Conservation (phyloP, 2,113 vertebrate genomes). For the Myotis brandtii region DNA sequence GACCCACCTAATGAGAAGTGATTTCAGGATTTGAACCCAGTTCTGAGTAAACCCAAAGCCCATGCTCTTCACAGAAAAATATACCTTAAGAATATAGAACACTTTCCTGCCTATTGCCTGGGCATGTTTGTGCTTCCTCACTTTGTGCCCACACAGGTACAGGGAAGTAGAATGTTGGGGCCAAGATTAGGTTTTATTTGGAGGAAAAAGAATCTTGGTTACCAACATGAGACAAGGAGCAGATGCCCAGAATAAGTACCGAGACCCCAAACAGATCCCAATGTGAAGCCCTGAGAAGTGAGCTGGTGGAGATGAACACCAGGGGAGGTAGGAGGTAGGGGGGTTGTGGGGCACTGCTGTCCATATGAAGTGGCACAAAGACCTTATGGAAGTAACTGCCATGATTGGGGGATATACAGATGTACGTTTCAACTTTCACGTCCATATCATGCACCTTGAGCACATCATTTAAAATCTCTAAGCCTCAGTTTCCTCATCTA, state of each 20-base stretch:
- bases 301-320: background rate
- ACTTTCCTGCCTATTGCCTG: background rate
- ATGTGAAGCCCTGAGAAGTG: accelerated
- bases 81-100: background rate
- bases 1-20: background rate
- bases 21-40: background rate
- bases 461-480: background rate
- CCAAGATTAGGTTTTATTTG: background rate
- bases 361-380: accelerated
- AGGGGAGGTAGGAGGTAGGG: background rate
- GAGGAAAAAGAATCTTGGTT: background rate
- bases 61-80: background rate
- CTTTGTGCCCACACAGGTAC: background rate
- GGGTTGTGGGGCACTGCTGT: accelerated
- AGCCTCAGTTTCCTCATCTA: background rate
- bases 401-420: background rate
- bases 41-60: background rate
- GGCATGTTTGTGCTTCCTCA: background rate
- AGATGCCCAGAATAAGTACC: background rate
- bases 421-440: background rate
- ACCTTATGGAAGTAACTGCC: background rate
- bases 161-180: background rate
- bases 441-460: background rate
- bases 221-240: background rate
- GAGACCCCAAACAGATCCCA: background rate